Percentiles rank a stretch among this genome's conserved stretches.
phyloP scores from a whole-genome alignment of 2,888 invertebrate genomes.

The Chydorus sphaericus region DNA sequence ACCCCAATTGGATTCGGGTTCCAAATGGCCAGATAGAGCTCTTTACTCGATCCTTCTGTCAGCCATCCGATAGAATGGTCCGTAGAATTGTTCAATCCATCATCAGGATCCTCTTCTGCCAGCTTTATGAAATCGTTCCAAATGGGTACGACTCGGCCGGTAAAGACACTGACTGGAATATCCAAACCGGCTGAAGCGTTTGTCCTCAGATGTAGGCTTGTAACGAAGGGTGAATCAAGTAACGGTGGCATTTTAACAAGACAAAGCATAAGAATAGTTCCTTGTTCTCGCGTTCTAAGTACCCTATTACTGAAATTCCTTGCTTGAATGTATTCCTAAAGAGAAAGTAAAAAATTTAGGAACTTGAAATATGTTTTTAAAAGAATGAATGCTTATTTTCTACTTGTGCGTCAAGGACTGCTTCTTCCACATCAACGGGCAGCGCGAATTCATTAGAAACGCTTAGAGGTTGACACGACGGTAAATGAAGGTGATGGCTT shows the following conservation, averaged over 20 bases:
- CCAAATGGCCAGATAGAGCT: conserved; percentile 51
- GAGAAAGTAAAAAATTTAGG: background rate
- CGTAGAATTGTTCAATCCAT: conserved; percentile 5
- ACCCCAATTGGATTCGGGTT: conserved; percentile 63
- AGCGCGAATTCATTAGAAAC: conserved; percentile 6
- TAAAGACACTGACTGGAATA: conserved; percentile 6
- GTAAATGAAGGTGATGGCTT: background rate
- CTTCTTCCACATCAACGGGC: background rate
- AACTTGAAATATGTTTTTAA: background rate
- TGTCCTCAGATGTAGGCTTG: background rate
- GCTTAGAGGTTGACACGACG: conserved; percentile 1
- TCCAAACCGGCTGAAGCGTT: conserved; percentile 7
- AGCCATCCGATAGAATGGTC: conserved; percentile 7
- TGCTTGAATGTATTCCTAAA: background rate
- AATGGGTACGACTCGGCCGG: background rate
- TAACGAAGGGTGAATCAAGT: background rate
- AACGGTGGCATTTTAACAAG: background rate
- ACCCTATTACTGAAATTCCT: conserved; percentile 2
- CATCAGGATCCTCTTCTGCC: background rate
- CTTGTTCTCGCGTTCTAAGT: background rate
- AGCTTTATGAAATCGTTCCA: background rate
- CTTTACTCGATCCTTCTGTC: conserved; percentile 38
- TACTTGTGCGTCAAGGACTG: background rate
- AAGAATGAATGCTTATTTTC: background rate
- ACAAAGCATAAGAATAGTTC: background rate